Evolutionary conservation across 2,797 vertebrate species (phyloP), one percentile per base, ranked within the genome.

Genomic region (Neosalanx taihuensis): DNA sequence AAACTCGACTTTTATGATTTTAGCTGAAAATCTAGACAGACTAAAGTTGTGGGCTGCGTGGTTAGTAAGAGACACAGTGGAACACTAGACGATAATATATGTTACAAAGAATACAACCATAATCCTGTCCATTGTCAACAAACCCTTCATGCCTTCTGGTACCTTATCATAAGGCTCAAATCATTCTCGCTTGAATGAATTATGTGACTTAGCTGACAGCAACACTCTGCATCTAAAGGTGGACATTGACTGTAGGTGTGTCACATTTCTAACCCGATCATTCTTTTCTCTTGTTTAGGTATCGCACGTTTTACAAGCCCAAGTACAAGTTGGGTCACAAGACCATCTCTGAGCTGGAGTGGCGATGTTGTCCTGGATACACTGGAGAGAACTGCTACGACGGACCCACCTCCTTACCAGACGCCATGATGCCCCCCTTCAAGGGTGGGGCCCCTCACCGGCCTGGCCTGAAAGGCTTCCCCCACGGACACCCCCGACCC

Each of bases 251-350:
- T 58, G 18, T 20, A 7, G 4, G n/a, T 58, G 57, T n/a, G 57
- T 58, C 23, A 20, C 23, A 9, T 7, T 15, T 58, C 33, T 53
- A 7, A 81, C 20, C 12, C 18, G 18, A 62, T 51, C 68, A 62
- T 29, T 80, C 2, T 76, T 18, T 18, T 76, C 13, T 65, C 37
- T 67, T 71, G 71, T 77, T 79, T 82, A 99, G 98, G 93, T 99
- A 99, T 86, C 94, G 93, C 79, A 96, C 94, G 0, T 94, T 96
- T 84, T 94, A 93, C 87, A 96, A 96, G 76, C 96, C 97, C 75
- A 96, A 86, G 37, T 99, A 99, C 89, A 99, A 96, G 85, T 89
- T 96, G 37, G 96, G 96, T 53, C 94, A 93, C 83, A 99, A 97
- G 86, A 94, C 92, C 0, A 94, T 99, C 86, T 98, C 96, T 0